phyloP scores from a whole-genome alignment of 2,797 vertebrate genomes.

The Periparus ater region DNA sequence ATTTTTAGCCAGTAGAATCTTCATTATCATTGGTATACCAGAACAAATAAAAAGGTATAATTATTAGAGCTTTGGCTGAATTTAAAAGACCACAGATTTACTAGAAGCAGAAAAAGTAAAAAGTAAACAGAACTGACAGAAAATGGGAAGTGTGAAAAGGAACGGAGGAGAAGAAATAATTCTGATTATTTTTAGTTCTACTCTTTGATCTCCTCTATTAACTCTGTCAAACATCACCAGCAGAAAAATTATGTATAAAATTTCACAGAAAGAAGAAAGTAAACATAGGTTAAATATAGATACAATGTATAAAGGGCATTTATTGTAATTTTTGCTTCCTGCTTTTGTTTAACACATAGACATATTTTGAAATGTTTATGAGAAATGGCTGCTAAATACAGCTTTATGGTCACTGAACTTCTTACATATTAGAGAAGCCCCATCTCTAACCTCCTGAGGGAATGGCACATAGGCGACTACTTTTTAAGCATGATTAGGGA shows the following conservation, averaged over 20 bases:
- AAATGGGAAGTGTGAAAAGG: neutral
- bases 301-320: neutral
- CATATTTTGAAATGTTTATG: neutral
- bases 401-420: neutral
- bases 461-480: neutral
- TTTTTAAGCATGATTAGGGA: neutral
- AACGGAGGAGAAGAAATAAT: neutral
- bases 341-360: neutral
- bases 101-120: neutral
- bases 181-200: conserved; percentile 2
- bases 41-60: neutral
- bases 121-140: neutral
- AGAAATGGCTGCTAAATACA: neutral
- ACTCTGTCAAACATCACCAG: neutral
- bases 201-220: neutral
- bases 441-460: neutral
- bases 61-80: neutral
- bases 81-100: neutral
- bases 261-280: neutral
- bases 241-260: neutral
- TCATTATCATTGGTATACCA: neutral
- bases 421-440: neutral
- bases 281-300: neutral
- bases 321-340: neutral
- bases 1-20: neutral